Percentiles rank a stretch among this genome's conserved stretches.
Evolutionary conservation across 2,797 vertebrate species (phyloP).

Genomic region (Artibeus lituratus): DNA sequence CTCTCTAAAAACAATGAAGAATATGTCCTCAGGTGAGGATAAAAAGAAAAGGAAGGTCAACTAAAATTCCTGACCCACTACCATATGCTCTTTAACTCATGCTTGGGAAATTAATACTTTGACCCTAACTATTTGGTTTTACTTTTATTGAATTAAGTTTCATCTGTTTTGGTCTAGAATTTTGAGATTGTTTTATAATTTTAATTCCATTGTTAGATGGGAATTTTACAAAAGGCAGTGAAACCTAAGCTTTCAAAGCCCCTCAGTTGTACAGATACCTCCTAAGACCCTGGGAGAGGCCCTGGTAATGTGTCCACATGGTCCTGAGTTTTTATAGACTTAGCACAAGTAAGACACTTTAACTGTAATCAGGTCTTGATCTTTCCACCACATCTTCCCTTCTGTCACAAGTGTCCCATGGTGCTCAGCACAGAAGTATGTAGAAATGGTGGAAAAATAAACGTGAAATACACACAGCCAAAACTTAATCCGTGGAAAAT

Average conservation of each 20-base stretch:
- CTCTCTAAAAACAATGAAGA: background rate
- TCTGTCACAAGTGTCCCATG: background rate
- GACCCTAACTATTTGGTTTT: background rate
- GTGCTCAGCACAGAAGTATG: background rate
- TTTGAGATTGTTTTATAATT: background rate
- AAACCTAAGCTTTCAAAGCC: background rate
- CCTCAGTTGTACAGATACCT: background rate
- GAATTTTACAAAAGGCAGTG: background rate
- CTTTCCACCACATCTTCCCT: background rate
- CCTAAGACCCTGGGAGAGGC: background rate
- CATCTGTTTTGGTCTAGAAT: background rate
- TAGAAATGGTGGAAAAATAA: background rate
- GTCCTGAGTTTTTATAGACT: background rate
- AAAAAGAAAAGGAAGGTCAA: background rate
- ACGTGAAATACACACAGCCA: background rate
- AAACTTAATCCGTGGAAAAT: background rate
- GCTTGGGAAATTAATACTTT: background rate
- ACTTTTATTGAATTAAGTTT: conserved; percentile 12
- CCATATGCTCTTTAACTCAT: background rate
- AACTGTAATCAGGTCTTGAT: background rate
- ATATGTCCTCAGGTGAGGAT: background rate
- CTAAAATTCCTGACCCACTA: background rate
- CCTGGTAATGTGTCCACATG: background rate
- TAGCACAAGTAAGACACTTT: background rate
- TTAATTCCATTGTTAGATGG: background rate